phyloP scores from a whole-genome alignment of 2,113 vertebrate species.

The Zosterops lateralis region DNA sequence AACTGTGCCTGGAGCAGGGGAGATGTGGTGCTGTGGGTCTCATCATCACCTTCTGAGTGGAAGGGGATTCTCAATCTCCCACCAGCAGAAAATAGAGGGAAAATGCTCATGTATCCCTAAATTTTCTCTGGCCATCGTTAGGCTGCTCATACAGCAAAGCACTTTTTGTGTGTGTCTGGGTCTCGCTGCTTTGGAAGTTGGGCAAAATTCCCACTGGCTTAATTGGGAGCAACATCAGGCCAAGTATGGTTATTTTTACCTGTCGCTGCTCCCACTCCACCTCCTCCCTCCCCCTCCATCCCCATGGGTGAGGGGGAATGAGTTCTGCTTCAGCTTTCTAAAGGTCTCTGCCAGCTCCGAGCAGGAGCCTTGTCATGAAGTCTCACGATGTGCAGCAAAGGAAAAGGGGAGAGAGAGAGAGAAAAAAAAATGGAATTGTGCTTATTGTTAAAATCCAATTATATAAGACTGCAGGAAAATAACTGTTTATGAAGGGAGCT shows the following conservation, averaged over 20 bases:
- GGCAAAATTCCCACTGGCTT: constrained; percentile 17
- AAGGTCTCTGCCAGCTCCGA: background rate
- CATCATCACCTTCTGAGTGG: background rate
- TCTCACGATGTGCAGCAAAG: background rate
- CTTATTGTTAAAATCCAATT: constrained; percentile 19
- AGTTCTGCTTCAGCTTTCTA: background rate
- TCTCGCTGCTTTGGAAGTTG: background rate
- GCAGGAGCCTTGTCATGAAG: background rate
- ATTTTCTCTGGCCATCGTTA: background rate
- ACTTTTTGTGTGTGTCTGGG: background rate
- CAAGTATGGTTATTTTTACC: constrained; percentile 52
- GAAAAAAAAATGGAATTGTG: background rate
- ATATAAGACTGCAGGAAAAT: background rate
- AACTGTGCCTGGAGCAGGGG: background rate
- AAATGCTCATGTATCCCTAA: accelerated
- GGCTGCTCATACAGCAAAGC: background rate
- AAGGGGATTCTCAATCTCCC: background rate
- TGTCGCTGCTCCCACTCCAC: background rate
- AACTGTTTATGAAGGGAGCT: background rate
- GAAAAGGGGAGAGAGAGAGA: background rate
- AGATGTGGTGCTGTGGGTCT: background rate
- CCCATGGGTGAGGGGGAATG: background rate
- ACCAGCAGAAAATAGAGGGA: background rate
- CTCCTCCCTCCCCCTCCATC: background rate
- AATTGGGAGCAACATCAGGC: constrained; percentile 47